These are phyloP conservation scores for Myiozetetes cayanensis DNA, from an alignment of 2,113 vertebrate genomes.

Conservation along the genomic window DNA sequence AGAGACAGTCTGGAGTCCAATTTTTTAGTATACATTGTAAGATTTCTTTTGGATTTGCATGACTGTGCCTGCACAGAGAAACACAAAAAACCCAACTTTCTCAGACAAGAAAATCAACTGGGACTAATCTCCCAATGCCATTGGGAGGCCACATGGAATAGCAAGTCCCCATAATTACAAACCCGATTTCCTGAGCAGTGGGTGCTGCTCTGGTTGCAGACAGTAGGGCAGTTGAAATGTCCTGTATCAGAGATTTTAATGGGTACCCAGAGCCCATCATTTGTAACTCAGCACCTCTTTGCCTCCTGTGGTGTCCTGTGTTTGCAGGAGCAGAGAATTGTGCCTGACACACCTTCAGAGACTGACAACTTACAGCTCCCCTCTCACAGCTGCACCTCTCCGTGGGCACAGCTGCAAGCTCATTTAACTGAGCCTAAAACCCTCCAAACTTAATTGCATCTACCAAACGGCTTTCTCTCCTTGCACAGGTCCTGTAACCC, in stretches of 20 bases:
- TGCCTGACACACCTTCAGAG: not conserved
- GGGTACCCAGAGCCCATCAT: not conserved
- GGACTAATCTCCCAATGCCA: not conserved
- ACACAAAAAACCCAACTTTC: not conserved
- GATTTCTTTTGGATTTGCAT: not conserved
- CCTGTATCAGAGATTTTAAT: fast-evolving
- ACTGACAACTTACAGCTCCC: not conserved
- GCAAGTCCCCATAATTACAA: not conserved
- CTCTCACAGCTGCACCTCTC: not conserved
- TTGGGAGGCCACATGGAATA: fast-evolving
- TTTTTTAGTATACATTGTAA: not conserved
- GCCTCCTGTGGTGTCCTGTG: fast-evolving
- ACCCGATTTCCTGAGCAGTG: fast-evolving
- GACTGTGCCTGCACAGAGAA: not conserved
- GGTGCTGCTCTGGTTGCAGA: not conserved
- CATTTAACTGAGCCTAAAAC: not conserved
- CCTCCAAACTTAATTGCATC: too few species aligned
- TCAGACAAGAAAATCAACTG: not conserved
- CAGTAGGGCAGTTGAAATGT: not conserved
- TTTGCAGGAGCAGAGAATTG: not conserved
- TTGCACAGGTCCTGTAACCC: not conserved
- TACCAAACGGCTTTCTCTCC: not conserved
- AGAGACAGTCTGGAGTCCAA: not conserved
- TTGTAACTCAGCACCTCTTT: fast-evolving
- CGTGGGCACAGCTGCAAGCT: not conserved